Base-by-base conservation (phyloP, 2,888 invertebrate genomes). In the Rhopalosiphum nymphaeae region DNA sequence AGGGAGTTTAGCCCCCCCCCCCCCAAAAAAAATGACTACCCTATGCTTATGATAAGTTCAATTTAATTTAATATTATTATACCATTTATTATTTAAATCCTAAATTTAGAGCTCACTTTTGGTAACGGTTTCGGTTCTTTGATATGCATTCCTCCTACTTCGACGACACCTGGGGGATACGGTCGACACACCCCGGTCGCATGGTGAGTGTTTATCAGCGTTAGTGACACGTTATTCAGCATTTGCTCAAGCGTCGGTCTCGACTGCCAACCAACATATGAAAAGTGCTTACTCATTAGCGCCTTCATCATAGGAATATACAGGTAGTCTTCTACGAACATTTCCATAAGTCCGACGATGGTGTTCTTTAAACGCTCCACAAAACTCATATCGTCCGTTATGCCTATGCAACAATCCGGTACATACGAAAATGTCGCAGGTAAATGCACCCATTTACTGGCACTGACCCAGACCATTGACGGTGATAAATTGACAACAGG, bases 401-500 rank as follows among this genome's bases (percentile, higher is more conserved):
- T n/a, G 46, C 44, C 56, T 10, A 25, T 57, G 9, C n/a, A 86
- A 10, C 89, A 44, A n/a, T 91, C 92, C n/a, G 86, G 67, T 29
- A 94, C 5, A n/a, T 94, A 94, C 26, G 94, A 94, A 57, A 94
- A 94, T 7, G 85, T 88, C 9, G 92, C 90, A 36, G 94, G 94
- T 3, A 56, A 21, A 9, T 57, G 53, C 10, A 91, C 2, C 94
- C 94, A 94, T 10, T 91, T 29, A 46, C 86, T 96, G 92, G 96
- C 96, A 97, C 97, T 97, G 0, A 97, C 97, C 97, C 97, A 96
- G 90, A 97, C 95, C 29, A 96, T 96, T 95, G 97, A 97, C 5
- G 97, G 97, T 16, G 97, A 96, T 4, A 97, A 95, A 0, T 96
- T 96, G 0, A 97, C 96, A 1, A 97, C 96, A 0, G 97, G 97